phyloP scores from a whole-genome alignment of 2,888 invertebrate species.

The Chaetogeoica ovagalla region DNA sequence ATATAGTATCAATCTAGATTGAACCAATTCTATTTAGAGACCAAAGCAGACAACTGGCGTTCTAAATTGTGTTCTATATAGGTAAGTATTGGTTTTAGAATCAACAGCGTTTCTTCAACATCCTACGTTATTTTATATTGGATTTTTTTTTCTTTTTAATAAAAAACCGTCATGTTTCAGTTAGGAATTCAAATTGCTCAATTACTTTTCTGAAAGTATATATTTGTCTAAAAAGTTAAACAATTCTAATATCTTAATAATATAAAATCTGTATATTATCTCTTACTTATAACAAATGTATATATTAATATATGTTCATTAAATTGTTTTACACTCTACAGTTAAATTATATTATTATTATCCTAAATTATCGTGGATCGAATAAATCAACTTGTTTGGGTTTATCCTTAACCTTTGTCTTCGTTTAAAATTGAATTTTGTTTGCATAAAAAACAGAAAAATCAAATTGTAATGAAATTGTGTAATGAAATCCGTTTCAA shows the following conservation, averaged over 20 bases:
- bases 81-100: neutral
- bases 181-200: neutral
- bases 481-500: too few species aligned
- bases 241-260: neutral
- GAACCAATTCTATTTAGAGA: neutral
- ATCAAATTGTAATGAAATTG: too few species aligned
- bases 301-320: too few species aligned
- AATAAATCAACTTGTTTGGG: too few species aligned
- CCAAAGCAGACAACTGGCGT: neutral
- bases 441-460: too few species aligned
- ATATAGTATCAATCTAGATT: neutral
- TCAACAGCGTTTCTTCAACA: neutral
- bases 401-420: too few species aligned
- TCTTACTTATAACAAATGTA: neutral
- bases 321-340: too few species aligned
- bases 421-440: too few species aligned
- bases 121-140: neutral
- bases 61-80: neutral
- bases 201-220: neutral
- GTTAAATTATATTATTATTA: too few species aligned
- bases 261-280: neutral
- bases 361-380: too few species aligned
- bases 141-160: slow-evolving; percentile 12
- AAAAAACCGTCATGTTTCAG: neutral
- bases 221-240: neutral